These are phyloP conservation scores for Drosophila falleni DNA, from an alignment of 2,888 invertebrate genomes.

Conservation along the genomic window DNA sequence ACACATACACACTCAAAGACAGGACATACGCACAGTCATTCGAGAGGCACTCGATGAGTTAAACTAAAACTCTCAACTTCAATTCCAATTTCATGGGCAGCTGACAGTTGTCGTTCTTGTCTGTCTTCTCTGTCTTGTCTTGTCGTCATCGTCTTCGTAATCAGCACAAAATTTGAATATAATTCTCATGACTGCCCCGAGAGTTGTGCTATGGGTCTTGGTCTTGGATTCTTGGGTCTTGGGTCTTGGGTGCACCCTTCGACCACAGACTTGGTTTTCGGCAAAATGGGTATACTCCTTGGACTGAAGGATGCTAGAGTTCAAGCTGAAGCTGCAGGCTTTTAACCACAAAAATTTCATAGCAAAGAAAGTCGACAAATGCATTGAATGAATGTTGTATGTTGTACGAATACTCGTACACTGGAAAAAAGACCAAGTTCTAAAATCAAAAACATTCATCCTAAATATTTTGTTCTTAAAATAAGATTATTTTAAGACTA, in stretches of 20 bases:
- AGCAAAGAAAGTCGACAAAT: constrained; percentile 56
- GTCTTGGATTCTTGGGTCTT: constrained; percentile 14
- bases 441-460: too few relatives aligned
- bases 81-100: constrained; percentile 59
- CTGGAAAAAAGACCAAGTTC: too few relatives aligned
- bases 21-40: constrained; percentile 31
- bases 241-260: constrained; percentile 25
- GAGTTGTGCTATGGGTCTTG: constrained; percentile 39
- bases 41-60: constrained; percentile 43
- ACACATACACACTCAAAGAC: constrained; percentile 1
- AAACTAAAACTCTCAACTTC: constrained; percentile 47
- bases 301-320: constrained; percentile 15
- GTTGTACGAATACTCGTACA: constrained; percentile 1
- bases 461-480: too few relatives aligned
- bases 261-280: constrained; percentile 30
- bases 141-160: constrained; percentile 42
- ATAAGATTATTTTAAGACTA: too few relatives aligned
- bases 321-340: constrained; percentile 34
- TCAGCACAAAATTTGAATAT: constrained; percentile 76
- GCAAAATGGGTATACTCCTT: constrained; percentile 18
- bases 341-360: constrained; percentile 65
- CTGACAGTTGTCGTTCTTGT: constrained; percentile 40
- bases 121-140: constrained; percentile 2
- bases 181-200: constrained; percentile 73
- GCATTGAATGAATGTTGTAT: constrained; percentile 31